phyloP scores from a whole-genome alignment of 2,797 vertebrate species.

The Enteromius mattozi region DNA sequence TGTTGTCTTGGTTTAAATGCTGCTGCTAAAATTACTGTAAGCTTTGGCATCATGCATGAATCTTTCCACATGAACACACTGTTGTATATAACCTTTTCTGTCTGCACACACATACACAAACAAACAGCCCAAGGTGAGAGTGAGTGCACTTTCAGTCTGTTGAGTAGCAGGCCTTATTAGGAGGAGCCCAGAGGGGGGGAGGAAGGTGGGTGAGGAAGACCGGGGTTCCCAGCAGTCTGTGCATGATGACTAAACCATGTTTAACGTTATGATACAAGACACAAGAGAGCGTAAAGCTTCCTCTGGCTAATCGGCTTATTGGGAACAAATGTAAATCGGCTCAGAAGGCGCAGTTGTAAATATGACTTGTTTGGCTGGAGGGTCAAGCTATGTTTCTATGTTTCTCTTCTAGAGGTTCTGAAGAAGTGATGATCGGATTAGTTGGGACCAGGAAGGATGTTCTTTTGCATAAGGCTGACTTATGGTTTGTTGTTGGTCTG shows the following conservation, averaged over 20 bases:
- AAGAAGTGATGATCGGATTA: conserved; percentile 23
- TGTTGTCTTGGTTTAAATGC: conserved; percentile 5
- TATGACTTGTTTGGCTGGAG: conserved; percentile 29
- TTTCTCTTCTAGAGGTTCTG: conserved; percentile 1
- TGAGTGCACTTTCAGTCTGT: conserved; percentile 14
- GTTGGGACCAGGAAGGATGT: not conserved
- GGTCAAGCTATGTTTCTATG: conserved; percentile 9
- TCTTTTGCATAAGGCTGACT: not conserved
- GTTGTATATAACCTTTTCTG: conserved; percentile 8
- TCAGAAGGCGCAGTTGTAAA: conserved; percentile 31
- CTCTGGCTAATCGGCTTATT: conserved; percentile 46
- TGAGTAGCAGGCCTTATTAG: not conserved
- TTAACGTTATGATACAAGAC: conserved; percentile 38
- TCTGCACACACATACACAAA: conserved; percentile 11
- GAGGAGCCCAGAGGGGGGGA: not conserved
- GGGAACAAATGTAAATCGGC: conserved; percentile 48
- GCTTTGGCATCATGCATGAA: not conserved
- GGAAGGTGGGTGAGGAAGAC: conserved; percentile 18
- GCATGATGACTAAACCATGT: conserved; percentile 34
- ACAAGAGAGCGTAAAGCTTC: conserved; percentile 16
- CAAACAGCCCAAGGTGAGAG: conserved; percentile 12
- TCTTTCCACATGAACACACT: conserved; percentile 21
- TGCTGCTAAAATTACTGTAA: not conserved
- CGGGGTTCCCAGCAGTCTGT: conserved; percentile 12
- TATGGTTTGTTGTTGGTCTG: not conserved